Conservation (phyloP, 1,140 invertebrate species). For the Lepidostoma basale region DNA sequence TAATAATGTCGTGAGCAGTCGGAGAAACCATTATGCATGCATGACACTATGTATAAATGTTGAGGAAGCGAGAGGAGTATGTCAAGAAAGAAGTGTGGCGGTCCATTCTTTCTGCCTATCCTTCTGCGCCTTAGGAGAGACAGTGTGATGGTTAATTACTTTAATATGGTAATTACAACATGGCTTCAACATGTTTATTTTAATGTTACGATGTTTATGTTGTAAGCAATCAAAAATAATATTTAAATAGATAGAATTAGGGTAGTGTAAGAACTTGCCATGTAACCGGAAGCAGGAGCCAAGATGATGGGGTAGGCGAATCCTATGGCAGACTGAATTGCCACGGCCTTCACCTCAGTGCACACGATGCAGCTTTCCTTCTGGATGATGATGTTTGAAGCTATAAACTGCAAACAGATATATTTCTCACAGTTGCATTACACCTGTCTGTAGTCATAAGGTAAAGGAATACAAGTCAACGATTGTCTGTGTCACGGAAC, state of each 20-base stretch:
- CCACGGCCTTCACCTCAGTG: slow-evolving; percentile 53
- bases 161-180: background rate
- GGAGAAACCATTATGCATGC: too few relatives aligned
- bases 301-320: slow-evolving; percentile 58
- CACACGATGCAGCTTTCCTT: slow-evolving; percentile 58
- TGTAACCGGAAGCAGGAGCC: slow-evolving; percentile 52
- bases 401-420: slow-evolving; percentile 53
- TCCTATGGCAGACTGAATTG: slow-evolving; percentile 50
- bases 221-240: slow-evolving; percentile 33
- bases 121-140: background rate
- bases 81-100: too few relatives aligned
- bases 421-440: background rate
- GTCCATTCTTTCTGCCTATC: background rate
- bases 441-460: too few relatives aligned
- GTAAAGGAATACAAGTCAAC: too few relatives aligned
- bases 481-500: too few relatives aligned
- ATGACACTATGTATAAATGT: too few relatives aligned
- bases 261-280: slow-evolving; percentile 51
- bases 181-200: slow-evolving; percentile 13
- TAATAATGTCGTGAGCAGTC: too few relatives aligned
- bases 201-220: background rate
- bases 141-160: background rate
- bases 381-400: slow-evolving; percentile 54
- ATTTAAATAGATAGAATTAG: slow-evolving; percentile 10
- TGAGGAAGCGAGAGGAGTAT: too few relatives aligned